Evolutionary conservation across 1,140 invertebrate species (phyloP), one percentile per base, ranked within the genome.

Genomic region (Holcopasites calliopsidis): DNA sequence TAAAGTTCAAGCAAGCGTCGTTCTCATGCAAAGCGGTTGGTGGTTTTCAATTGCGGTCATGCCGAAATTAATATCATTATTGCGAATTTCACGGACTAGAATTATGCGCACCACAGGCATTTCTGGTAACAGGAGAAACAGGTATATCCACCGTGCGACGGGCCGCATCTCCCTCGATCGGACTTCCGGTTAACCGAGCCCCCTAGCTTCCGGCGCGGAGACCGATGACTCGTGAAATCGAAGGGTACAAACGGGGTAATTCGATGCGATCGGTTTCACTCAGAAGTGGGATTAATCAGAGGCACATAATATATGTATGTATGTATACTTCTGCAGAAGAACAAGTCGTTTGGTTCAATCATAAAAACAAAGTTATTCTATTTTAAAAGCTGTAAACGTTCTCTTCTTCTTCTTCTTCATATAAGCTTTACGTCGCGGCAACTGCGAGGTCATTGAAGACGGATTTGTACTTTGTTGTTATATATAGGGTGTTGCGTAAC

Each of bases 221-320:
- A 72, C 65, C 61, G 80, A 57, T 55, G 65, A 72, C 49, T 77
- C 78, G 73, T 82, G 70, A 80, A 82, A 82, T 80, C 78, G 78
- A 71, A 76, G 61, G 80, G 52, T 60, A 71, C 74, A 42, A 42
- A 21, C 65, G 38, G 73, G 50, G n/a, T 80, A 80, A 77, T 71
- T 80, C 52, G 73, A 82, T 80, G 47, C 42, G 68, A 72, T 26
- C n/a, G 18, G 35, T 35, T 75, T 79, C 23, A 28, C 49, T 33
- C 42, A 21, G 13, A 57, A 40, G 8, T 7, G 28, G 26, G 26
- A 80, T 54, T 73, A 80, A 80, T 74, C 55, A n/a, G n/a, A n/a
- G n/a, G n/a, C n/a, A n/a, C n/a, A n/a, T n/a, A n/a, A n/a, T n/a
- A n/a, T n/a, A n/a, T n/a, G n/a, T n/a, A n/a, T n/a, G n/a, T n/a